Conservation (phyloP, 2,113 vertebrate genomes). For the Xenopus laevis region DNA sequence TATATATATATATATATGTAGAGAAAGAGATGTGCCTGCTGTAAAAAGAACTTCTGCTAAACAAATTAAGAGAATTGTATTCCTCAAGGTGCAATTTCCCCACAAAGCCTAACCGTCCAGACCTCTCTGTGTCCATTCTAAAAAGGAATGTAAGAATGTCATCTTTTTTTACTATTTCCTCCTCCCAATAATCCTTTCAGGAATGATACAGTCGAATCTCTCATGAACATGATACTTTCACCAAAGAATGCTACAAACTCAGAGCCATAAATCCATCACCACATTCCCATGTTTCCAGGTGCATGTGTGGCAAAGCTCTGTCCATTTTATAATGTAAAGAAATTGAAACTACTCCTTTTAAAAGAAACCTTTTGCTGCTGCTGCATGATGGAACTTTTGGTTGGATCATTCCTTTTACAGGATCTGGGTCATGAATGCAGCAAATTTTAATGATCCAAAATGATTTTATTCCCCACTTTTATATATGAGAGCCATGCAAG, state of each 20-base stretch:
- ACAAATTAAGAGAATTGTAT: neutral
- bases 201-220: conserved; percentile 29
- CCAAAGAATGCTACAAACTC: conserved; percentile 30
- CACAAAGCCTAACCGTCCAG: neutral
- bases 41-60: neutral
- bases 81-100: neutral
- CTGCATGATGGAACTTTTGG: no score
- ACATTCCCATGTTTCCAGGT: conserved; percentile 17
- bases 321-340: conserved; percentile 19
- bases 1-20: no score
- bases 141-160: conserved; percentile 24
- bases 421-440: no score
- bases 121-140: conserved; percentile 13
- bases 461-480: no score
- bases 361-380: neutral
- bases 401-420: no score
- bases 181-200: conserved; percentile 35
- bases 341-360: conserved; percentile 8
- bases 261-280: conserved; percentile 29
- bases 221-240: conserved; percentile 24
- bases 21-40: neutral
- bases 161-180: conserved; percentile 24
- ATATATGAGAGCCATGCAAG: no score
- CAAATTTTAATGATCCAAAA: no score
- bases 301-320: conserved; percentile 28